Base-by-base conservation (phyloP, 1,140 invertebrate genomes). In the Scylla paramamosain region DNA sequence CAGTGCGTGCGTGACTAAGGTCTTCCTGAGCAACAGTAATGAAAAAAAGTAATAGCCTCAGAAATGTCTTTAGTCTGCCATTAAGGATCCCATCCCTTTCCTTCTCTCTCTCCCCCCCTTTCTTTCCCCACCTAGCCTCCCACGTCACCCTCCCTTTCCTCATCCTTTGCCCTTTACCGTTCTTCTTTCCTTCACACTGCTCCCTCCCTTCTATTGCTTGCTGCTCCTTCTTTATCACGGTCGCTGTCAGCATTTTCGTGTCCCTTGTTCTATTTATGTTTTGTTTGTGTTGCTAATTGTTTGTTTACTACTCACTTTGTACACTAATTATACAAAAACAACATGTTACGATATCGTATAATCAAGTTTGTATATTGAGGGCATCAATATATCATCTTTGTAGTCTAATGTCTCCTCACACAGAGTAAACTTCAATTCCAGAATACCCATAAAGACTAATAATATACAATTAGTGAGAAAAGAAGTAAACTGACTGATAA, bases 11-110 rank as follows among this genome's bases (percentile, higher is more conserved):
- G 67, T 77, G 67, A 77, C 67, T 77, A n/a, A 77, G n/a, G 20
- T 77, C 67, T 77, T 77, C 67, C n/a, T 77, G 20, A 77, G 67
- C 25, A 77, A 77, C 67, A 77, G 67, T n/a, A n/a, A 77, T 77
- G 67, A 77, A n/a, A 59, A 39, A 25, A 77, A 77, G 20, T 77
- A 77, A 77, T 77, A 20, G 67, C 25, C 67, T 77, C 25, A n/a
- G 20, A 77, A n/a, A 77, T 77, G 67, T 77, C 67, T 77, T n/a
- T 25, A 77, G 25, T n/a, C 25, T n/a, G 67, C n/a, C 25, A 77
- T n/a, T n/a, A 77, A 77, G n/a, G n/a, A 77, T 20, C 8, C 25
- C 67, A 77, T 77, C 67, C 67, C 20, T n/a, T n/a, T n/a, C 25
- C 25, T n/a, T 77, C n/a, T n/a, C n/a, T 8, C 67, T n/a, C 25